Conservation (phyloP, 2,797 vertebrate genomes). For the Acanthiza pusilla region DNA sequence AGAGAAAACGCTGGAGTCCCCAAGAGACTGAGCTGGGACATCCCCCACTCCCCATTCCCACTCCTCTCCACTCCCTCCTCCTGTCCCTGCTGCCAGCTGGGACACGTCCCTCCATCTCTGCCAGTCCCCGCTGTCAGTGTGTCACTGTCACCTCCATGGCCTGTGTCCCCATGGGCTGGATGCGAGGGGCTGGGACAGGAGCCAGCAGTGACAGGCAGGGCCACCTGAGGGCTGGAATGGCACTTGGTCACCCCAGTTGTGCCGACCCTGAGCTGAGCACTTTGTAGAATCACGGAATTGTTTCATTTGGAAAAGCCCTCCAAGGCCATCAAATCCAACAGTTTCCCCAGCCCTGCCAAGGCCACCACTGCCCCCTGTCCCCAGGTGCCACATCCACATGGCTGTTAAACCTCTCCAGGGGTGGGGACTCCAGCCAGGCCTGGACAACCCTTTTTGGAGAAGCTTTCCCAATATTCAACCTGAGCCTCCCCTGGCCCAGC, state of each 20-base stretch:
- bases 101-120: not conserved
- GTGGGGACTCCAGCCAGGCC: not conserved
- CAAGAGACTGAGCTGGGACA: not conserved
- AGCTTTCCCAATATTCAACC: not conserved
- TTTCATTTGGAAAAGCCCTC: not conserved
- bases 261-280: not conserved
- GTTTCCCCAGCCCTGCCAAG: not conserved
- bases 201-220: not conserved
- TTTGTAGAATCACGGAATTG: not conserved
- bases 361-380: not conserved
- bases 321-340: not conserved
- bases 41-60: not conserved
- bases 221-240: not conserved
- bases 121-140: not conserved
- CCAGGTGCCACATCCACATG: not conserved
- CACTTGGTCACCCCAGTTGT: not conserved
- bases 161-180: not conserved
- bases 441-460: not conserved
- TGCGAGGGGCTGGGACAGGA: not conserved
- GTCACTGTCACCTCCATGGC: not conserved
- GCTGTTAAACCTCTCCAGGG: not conserved
- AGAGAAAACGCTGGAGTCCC: not conserved
- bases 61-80: not conserved
- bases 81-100: rapidly evolving
- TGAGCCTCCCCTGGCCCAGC: rapidly evolving